phyloP scores from a whole-genome alignment of 2,888 invertebrate species.

The Tholera decimalis region DNA sequence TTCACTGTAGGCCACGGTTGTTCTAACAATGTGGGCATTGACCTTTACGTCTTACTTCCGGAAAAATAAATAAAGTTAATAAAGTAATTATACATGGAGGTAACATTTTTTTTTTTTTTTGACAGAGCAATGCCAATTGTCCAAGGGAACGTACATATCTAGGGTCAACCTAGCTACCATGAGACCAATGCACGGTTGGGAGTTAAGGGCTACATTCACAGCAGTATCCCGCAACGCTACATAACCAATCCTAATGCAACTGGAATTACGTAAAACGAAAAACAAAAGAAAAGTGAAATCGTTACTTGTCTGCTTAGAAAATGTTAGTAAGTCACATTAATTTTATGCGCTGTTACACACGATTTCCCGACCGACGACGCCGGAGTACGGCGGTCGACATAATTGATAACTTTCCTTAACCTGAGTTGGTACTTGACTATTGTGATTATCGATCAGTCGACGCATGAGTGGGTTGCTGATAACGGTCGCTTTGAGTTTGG shows the following conservation, averaged over 20 bases:
- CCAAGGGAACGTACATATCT: too few species aligned
- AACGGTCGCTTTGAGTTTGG: background rate
- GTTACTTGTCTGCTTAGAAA: constrained; percentile 67
- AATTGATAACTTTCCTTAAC: constrained; percentile 80
- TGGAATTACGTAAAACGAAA: constrained; percentile 39
- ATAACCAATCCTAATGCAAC: constrained; percentile 22
- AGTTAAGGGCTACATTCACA: constrained; percentile 4
- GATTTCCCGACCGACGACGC: constrained; percentile 73
- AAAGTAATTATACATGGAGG: too few species aligned
- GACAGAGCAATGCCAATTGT: too few species aligned
- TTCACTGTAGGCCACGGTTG: too few species aligned
- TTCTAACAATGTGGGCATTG: too few species aligned
- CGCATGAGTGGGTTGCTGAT: constrained; percentile 11
- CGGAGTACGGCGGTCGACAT: constrained; percentile 58
- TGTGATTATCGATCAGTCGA: constrained; percentile 46
- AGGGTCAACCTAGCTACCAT: too few species aligned
- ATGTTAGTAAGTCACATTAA: constrained; percentile 71
- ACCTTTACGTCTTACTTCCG: too few species aligned
- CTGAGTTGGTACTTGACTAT: constrained; percentile 41
- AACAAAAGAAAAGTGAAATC: constrained; percentile 69
- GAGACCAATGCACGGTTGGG: too few species aligned
- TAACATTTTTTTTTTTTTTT: too few species aligned
- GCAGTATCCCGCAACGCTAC: constrained; percentile 21
- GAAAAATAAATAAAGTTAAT: too few species aligned
- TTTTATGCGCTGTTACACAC: constrained; percentile 80